Evolutionary conservation across 2,797 vertebrate species (phyloP).

Genomic region (Pteropus rufus): DNA sequence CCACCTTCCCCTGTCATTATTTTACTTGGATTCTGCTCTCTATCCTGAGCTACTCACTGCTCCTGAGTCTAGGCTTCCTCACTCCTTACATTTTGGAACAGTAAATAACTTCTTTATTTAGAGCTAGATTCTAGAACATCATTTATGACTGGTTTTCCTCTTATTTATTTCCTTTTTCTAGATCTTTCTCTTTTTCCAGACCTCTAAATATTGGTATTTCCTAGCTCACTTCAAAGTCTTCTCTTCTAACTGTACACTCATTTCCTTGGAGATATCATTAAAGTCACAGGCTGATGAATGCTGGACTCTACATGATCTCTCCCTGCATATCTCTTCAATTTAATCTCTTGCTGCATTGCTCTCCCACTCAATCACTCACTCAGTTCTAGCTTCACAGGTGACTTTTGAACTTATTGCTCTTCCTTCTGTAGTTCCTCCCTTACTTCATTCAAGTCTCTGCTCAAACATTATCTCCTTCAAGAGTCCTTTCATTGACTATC

Average conservation of each 20-base stretch:
- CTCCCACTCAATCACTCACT: background rate
- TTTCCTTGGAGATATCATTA: background rate
- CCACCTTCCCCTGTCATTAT: background rate
- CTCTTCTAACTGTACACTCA: background rate
- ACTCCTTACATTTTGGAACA: background rate
- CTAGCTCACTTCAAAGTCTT: background rate
- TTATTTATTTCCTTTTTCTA: background rate
- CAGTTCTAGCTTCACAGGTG: background rate
- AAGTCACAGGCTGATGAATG: background rate
- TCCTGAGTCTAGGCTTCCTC: background rate
- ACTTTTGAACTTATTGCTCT: background rate
- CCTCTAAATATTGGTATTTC: constrained; percentile 7
- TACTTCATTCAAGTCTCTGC: background rate
- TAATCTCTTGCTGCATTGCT: background rate
- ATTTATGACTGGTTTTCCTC: background rate
- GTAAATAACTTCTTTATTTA: background rate
- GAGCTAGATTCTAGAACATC: background rate
- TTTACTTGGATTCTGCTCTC: background rate
- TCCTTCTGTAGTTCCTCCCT: background rate
- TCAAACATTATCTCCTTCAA: background rate
- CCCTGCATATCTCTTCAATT: background rate
- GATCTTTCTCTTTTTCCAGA: background rate
- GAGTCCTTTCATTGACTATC: background rate
- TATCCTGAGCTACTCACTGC: background rate
- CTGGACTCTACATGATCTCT: background rate